A percentile compares a stretch with the other conserved stretches of the same genome.
Conservation (phyloP, 2,113 vertebrate species). For the Saccopteryx bilineata region DNA sequence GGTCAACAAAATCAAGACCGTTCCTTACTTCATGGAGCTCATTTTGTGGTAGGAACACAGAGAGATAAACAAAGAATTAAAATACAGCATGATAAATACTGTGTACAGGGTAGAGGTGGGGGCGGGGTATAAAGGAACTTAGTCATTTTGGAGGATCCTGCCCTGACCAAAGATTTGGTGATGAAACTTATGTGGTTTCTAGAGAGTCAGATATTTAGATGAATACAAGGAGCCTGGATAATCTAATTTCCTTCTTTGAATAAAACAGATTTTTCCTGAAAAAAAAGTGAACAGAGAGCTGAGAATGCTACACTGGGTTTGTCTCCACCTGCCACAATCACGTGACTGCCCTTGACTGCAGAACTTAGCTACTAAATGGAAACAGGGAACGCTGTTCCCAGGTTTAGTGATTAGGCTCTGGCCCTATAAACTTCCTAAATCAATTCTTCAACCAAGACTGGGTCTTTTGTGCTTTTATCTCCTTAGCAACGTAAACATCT, state of each 20-base stretch:
- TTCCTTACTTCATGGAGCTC: not conserved
- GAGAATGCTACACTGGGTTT: not conserved
- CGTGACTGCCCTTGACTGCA: not conserved
- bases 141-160: not conserved
- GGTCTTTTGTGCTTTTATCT: slow-evolving; percentile 12
- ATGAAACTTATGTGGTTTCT: not conserved
- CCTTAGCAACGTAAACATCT: slow-evolving; percentile 35
- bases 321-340: not conserved
- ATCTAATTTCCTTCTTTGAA: not conserved
- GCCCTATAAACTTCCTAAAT: not conserved
- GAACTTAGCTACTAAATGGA: not conserved
- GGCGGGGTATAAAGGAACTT: not conserved
- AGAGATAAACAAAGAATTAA: slow-evolving; percentile 22
- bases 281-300: not conserved
- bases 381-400: not conserved
- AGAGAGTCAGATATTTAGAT: not conserved
- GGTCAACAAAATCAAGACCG: not conserved
- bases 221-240: not conserved
- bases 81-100: not conserved
- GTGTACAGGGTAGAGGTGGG: not conserved
- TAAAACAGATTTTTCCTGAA: not conserved
- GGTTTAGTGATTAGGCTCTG: not conserved
- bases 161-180: not conserved
- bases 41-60: not conserved
- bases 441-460: not conserved